Evolutionary conservation across 2,113 vertebrate genomes (phyloP), one percentile per base, ranked within the genome.

Genomic region (Paramisgurnus dabryanus): DNA sequence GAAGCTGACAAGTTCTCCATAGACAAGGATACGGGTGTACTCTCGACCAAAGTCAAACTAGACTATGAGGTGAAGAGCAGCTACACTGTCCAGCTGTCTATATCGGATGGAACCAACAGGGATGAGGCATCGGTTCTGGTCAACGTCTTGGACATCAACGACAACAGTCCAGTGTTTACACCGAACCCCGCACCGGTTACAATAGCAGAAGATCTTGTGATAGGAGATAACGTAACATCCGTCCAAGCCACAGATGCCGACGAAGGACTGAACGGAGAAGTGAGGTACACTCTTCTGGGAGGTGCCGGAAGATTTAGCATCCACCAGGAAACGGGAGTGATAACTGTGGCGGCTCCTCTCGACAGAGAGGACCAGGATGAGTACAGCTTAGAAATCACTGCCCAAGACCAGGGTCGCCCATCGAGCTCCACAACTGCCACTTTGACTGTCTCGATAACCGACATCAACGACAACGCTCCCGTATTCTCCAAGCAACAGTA

Each of bases 341-440:
- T 95, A 75, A 75, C 74, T 0, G 58, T 94, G 74, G 82, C 45
- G 0, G 87, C 70, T 11, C 40, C 17, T 3, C 82, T 94, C 9
- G 93, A 95, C 69, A 89, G 93, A 80, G 94, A 95, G 85, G 74
- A 79, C 7, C 79, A 87, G 66, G 79, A 55, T 1, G 79, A 77
- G 45, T 93, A 93, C 82, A 75, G 68, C n/a, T 63, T 95, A 78
- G 84, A 69, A 49, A 89, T 92, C 74, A 84, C 91, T 40, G 94
- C 92, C 15, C 91, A 88, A 15, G 93, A 94, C 82, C 92, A 90
- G 83, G 93, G 93, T 65, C 93, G 90, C 1, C 94, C 93, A 0
- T 0, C 8, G 2, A 81, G 3, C 4, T 90, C 89, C 0, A 41
- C 89, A 40, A 87, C 72, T 1, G 85, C 90, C 67, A 50, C 64